Percentiles rank a stretch among this genome's conserved stretches.
Conservation (phyloP, 2,113 vertebrate species). For the Hippopotamus amphibius region DNA sequence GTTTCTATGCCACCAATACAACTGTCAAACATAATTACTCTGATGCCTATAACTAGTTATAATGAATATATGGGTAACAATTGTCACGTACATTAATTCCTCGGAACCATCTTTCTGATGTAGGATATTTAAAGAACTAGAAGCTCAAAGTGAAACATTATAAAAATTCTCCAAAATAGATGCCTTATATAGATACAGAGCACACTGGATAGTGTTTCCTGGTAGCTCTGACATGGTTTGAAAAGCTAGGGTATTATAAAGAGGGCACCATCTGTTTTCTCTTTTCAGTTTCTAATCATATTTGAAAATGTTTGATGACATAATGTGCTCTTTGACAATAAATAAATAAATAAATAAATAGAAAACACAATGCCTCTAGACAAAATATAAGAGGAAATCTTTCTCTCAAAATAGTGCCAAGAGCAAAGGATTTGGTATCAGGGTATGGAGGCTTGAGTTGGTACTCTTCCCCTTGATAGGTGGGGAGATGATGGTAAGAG, state of each 20-base stretch:
- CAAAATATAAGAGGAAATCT: not conserved
- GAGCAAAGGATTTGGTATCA: not conserved
- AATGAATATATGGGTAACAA: not conserved
- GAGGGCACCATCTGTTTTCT: slow-evolving; percentile 30
- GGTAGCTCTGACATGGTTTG: slow-evolving; percentile 8
- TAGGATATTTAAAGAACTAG: not conserved
- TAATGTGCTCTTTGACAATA: not conserved
- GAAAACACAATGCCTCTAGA: not conserved
- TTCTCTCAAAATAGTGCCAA: not conserved
- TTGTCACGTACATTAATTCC: not conserved
- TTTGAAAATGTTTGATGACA: slow-evolving; percentile 16
- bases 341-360: not conserved
- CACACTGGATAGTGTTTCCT: not conserved
- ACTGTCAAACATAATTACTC: not conserved
- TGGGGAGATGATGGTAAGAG: not conserved
- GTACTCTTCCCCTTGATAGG: not conserved
- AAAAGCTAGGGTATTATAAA: not conserved
- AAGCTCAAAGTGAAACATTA: not conserved
- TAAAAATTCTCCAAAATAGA: not conserved
- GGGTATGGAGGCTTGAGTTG: accelerated
- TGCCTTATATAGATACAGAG: not conserved
- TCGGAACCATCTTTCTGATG: not conserved
- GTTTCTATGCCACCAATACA: not conserved
- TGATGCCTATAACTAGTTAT: not conserved
- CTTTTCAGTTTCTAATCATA: not conserved